Evolutionary conservation across 2,797 vertebrate species (phyloP).

Genomic region (Etheostoma perlongum): DNA sequence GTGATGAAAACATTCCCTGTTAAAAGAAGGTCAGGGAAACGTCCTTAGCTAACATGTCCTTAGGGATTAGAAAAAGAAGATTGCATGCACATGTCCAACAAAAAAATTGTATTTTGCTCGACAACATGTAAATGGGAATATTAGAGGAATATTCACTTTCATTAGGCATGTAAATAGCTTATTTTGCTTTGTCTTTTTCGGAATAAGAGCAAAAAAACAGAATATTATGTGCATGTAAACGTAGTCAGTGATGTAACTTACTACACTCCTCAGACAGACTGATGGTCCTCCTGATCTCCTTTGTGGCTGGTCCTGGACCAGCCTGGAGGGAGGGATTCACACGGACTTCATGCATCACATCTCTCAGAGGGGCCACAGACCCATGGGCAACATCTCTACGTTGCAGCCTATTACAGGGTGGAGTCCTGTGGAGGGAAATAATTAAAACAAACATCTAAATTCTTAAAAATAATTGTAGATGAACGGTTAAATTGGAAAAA

Average conservation of each 20-base stretch:
- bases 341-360: constrained; percentile 73
- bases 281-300: constrained; percentile 88
- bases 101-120: too few relatives aligned
- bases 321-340: constrained; percentile 36
- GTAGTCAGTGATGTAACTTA: constrained; percentile 76
- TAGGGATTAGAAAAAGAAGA: too few relatives aligned
- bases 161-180: too few relatives aligned
- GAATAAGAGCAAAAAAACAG: too few relatives aligned
- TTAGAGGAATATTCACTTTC: too few relatives aligned
- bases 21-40: constrained; percentile 7
- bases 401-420: neutral
- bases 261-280: constrained; percentile 92
- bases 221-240: too few relatives aligned
- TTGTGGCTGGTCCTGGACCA: constrained; percentile 57
- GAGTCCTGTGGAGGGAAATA: constrained; percentile 30
- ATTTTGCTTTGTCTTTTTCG: too few relatives aligned
- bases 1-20: constrained; percentile 96
- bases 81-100: neutral
- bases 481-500: too few relatives aligned
- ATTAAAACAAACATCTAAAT: neutral
- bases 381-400: neutral
- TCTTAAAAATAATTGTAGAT: too few relatives aligned
- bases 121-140: too few relatives aligned
- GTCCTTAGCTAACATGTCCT: neutral
- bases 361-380: constrained; percentile 15